Conservation (phyloP, 1,140 invertebrate species). For the Polyergus mexicanus region DNA sequence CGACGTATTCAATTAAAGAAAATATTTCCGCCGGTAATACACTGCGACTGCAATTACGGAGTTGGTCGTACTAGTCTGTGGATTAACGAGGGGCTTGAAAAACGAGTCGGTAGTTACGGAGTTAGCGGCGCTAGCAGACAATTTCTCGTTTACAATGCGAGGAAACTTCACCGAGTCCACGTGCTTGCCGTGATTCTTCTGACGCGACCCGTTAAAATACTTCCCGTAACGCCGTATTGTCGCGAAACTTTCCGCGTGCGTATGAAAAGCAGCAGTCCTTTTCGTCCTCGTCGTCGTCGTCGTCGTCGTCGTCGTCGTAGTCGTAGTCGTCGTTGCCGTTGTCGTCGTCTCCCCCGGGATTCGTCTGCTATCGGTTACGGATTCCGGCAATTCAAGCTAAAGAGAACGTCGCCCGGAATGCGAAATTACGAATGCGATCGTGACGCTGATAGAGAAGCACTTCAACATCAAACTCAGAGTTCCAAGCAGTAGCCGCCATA, state of each 20-base stretch:
- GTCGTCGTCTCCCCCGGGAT: slow-evolving; percentile 27
- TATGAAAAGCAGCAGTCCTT: slow-evolving; percentile 52
- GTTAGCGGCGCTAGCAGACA: slow-evolving; percentile 53
- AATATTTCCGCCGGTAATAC: slow-evolving; percentile 60
- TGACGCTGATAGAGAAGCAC: slow-evolving; percentile 37
- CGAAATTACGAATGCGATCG: slow-evolving; percentile 69
- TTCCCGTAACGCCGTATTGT: slow-evolving; percentile 56
- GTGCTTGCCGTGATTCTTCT: slow-evolving; percentile 59
- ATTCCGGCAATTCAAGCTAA: slow-evolving; percentile 60
- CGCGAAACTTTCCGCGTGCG: slow-evolving; percentile 55
- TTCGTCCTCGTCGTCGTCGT: slow-evolving; percentile 23
- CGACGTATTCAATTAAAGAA: slow-evolving; percentile 60
- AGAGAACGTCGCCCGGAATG: slow-evolving; percentile 62
- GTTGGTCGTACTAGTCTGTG: slow-evolving; percentile 54
- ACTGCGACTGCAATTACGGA: slow-evolving; percentile 59
- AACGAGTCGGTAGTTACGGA: slow-evolving; percentile 59
- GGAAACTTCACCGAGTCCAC: slow-evolving; percentile 53
- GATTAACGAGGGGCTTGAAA: slow-evolving; percentile 62
- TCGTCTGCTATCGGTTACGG: slow-evolving; percentile 39
- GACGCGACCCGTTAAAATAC: slow-evolving; percentile 59
- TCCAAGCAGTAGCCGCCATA: slow-evolving; percentile 43
- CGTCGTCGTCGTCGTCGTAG: slow-evolving; percentile 7
- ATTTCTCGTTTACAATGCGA: slow-evolving; percentile 64
- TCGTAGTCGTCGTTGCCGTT: background rate
- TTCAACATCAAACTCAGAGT: slow-evolving; percentile 65